A percentile compares a stretch with the other conserved stretches of the same genome.
phyloP scores from a whole-genome alignment of 2,888 invertebrate genomes.

The Stictocephala bisonia region DNA sequence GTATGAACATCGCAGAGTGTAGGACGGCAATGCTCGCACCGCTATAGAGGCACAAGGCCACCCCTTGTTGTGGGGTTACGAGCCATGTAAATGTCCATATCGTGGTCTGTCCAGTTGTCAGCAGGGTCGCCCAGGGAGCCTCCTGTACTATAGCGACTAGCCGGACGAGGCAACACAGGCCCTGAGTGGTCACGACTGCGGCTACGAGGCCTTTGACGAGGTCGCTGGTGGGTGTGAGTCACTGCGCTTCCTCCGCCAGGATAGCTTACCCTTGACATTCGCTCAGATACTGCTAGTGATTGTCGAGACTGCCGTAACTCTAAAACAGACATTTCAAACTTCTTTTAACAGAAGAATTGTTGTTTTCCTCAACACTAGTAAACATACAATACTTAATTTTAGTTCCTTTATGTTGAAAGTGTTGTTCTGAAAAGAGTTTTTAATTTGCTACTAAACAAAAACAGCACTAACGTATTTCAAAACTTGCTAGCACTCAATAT shows the following conservation, averaged over 20 bases:
- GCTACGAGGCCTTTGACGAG: slow-evolving; percentile 80
- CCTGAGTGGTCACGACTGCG: slow-evolving; percentile 73
- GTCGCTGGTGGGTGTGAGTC: slow-evolving; percentile 68
- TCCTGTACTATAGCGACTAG: slow-evolving; percentile 81
- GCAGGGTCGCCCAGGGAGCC: slow-evolving; percentile 85
- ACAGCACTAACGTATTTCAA: too few species aligned
- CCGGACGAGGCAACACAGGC: slow-evolving; percentile 69
- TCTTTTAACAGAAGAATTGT: too few species aligned
- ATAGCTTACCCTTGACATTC: slow-evolving; percentile 81
- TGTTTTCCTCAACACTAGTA: too few species aligned
- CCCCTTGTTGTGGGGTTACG: slow-evolving; percentile 85
- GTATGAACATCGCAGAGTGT: neutral
- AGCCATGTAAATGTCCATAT: slow-evolving; percentile 95
- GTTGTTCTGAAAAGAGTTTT: slow-evolving; percentile 10
- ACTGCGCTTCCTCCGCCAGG: slow-evolving; percentile 73
- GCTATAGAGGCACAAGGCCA: slow-evolving; percentile 57
- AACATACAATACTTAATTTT: too few species aligned
- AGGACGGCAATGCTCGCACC: slow-evolving; percentile 19
- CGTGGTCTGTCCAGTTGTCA: slow-evolving; percentile 95
- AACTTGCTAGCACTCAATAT: too few species aligned
- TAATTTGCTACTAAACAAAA: too few species aligned
- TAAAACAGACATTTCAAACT: slow-evolving; percentile 60
- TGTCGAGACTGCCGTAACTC: slow-evolving; percentile 89
- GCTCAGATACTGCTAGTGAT: slow-evolving; percentile 84
- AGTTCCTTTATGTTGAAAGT: slow-evolving; percentile 5